Evolutionary conservation across 1,140 invertebrate species (phyloP), one percentile per base, ranked within the genome.

Genomic region (Drosophila melanogaster): DNA sequence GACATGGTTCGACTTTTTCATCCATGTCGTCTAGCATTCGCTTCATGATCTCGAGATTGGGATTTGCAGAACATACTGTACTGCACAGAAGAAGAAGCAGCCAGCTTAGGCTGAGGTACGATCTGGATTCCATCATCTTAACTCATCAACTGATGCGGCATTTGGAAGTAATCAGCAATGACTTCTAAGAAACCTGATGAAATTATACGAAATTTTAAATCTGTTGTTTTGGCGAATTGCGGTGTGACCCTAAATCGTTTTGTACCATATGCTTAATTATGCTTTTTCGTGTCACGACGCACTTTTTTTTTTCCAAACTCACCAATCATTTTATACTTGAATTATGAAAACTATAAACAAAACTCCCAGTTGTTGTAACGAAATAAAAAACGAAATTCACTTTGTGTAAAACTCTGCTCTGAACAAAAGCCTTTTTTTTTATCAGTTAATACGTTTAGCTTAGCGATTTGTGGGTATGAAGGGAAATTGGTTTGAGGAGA

Each of bases 391-490:
- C 37, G 10, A 17, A 19, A 35, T 19, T 46, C 19, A 17, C 40
- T 60, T 84, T 83, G 57, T 84, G 80, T 76, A 83, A 79, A 84
- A 84, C 71, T 64, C 66, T 80, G 80, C 80, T 77, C 65, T 47
- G 70, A 81, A 78, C 47, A 66, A 56, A 83, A 87, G 66, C 71
- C 8, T 30, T 8, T 30, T 10, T 86, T 86, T 79, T 60, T 76
- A 72, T 58, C 66, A 55, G 26, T 62, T 55, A 73, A 64, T 59
- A 74, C 43, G 53, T 69, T 44, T 73, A 71, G 58, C 67, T 87
- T 77, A 77, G 51, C 26, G 30, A 50, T 47, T 38, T 71, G 19
- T 47, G 81, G 74, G 51, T 46, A 53, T 54, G 61, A 61, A 56
- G 61, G 71, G 44, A 8, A 49, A 44, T 14, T 19, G 60, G 49